phyloP scores from a whole-genome alignment of 2,113 vertebrate species.

The Pluvialis apricaria region DNA sequence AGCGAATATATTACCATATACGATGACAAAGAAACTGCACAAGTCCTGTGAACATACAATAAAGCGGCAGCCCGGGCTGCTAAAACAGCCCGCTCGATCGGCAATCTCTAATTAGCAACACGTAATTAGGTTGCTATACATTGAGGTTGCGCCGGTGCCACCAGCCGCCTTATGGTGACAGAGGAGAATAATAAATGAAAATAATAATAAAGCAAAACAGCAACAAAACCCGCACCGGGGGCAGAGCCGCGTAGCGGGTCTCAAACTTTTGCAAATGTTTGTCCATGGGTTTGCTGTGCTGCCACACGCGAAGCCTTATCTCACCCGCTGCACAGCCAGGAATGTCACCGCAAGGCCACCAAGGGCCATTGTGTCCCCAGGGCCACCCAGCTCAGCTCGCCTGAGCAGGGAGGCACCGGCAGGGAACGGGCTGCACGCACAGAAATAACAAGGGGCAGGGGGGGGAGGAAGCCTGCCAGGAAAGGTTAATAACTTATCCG shows the following conservation, averaged over 20 bases:
- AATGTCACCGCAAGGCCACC: background rate
- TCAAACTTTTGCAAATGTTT: fast-evolving
- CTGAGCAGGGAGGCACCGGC: background rate
- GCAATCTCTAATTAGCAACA: background rate
- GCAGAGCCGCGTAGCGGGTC: fast-evolving
- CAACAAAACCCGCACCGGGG: background rate
- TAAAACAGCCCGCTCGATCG: background rate
- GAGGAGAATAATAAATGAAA: background rate
- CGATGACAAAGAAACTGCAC: constrained; percentile 5
- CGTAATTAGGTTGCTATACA: background rate
- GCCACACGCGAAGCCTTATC: background rate
- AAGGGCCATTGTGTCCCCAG: background rate
- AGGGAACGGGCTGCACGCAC: background rate
- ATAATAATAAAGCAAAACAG: background rate
- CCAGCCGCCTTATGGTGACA: background rate
- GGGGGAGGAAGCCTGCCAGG: background rate
- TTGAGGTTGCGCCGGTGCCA: background rate
- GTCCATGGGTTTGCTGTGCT: background rate
- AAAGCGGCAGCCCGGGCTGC: background rate
- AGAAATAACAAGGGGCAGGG: background rate
- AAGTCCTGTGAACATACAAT: background rate
- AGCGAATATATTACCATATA: background rate
- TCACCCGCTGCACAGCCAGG: fast-evolving
- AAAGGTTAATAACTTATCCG: background rate
- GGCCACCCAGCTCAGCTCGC: background rate